phyloP scores from a whole-genome alignment of 1,140 invertebrate species.

The Drosophila chauvacae region DNA sequence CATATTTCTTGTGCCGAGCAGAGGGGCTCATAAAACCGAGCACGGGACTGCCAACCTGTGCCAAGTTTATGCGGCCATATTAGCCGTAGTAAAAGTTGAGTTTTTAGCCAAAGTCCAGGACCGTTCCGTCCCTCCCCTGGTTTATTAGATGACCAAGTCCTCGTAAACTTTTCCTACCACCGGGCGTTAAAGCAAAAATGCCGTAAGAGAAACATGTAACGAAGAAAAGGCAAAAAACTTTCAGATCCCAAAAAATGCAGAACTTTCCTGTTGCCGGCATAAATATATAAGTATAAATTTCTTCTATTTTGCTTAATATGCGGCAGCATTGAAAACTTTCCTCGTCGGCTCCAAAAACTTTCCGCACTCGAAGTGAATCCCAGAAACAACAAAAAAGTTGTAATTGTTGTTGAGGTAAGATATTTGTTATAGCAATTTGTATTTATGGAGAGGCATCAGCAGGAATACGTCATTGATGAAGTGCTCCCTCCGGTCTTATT shows the following conservation, averaged over 20 bases:
- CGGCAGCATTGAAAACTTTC: constrained; percentile 76
- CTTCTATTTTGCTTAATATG: constrained; percentile 72
- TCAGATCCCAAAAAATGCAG: constrained; percentile 60
- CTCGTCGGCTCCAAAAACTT: constrained; percentile 55
- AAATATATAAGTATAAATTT: constrained; percentile 38
- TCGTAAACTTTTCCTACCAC: constrained; percentile 74
- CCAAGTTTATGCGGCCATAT: constrained; percentile 76
- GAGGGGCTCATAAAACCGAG: constrained; percentile 59
- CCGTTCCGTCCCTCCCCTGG: constrained; percentile 46
- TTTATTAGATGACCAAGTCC: constrained; percentile 73
- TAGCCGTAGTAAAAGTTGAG: constrained; percentile 77
- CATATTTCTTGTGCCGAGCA: constrained; percentile 67
- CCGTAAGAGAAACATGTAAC: constrained; percentile 58
- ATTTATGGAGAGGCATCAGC: constrained; percentile 35
- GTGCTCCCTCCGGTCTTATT: not conserved
- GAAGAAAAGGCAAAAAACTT: constrained; percentile 63
- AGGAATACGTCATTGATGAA: constrained; percentile 47
- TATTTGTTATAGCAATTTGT: constrained; percentile 58
- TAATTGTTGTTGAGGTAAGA: constrained; percentile 79
- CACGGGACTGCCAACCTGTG: constrained; percentile 62
- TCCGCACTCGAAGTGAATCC: constrained; percentile 32
- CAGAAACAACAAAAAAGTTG: constrained; percentile 59
- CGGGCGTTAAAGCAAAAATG: constrained; percentile 77
- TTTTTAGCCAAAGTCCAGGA: constrained; percentile 64
- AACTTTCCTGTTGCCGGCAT: constrained; percentile 44